phyloP scores from a whole-genome alignment of 2,888 invertebrate species.

The Brachyopa scutellaris region DNA sequence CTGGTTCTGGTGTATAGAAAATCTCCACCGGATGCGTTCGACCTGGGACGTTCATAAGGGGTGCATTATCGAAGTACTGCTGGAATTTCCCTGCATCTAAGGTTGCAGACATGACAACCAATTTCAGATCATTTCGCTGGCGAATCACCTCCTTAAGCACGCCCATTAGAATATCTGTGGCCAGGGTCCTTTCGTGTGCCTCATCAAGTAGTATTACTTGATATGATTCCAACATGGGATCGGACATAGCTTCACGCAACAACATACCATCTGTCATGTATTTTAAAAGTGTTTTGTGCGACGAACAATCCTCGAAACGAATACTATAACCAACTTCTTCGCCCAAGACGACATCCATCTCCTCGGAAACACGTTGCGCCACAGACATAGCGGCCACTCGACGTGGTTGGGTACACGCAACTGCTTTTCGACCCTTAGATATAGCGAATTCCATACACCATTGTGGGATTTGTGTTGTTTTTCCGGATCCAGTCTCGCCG shows the following conservation, averaged over 20 bases:
- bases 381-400: conserved; percentile 99
- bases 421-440: conserved; percentile 87
- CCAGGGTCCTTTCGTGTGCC: conserved; percentile 98
- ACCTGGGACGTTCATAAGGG: conserved; percentile 99
- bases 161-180: conserved; percentile 99
- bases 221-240: conserved; percentile 98
- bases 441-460: conserved; percentile 93
- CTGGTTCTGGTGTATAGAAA: conserved; percentile 99
- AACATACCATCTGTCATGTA: conserved; percentile 99
- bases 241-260: conserved; percentile 99
- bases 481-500: conserved; percentile 99
- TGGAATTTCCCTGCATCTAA: conserved; percentile 99
- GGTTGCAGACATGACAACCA: conserved; percentile 99
- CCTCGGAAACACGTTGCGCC: conserved; percentile 98
- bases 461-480: conserved; percentile 99
- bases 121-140: conserved; percentile 95
- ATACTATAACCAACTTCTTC: conserved; percentile 98
- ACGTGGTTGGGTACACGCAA: conserved; percentile 98
- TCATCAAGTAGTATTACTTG: conserved; percentile 95
- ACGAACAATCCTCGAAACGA: conserved; percentile 99
- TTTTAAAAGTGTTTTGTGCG: conserved; percentile 95
- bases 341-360: conserved; percentile 98
- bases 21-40: conserved; percentile 98
- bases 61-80: conserved; percentile 99
- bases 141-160: conserved; percentile 95